Conservation (phyloP, 2,113 vertebrate species). For the Pteronura brasiliensis region DNA sequence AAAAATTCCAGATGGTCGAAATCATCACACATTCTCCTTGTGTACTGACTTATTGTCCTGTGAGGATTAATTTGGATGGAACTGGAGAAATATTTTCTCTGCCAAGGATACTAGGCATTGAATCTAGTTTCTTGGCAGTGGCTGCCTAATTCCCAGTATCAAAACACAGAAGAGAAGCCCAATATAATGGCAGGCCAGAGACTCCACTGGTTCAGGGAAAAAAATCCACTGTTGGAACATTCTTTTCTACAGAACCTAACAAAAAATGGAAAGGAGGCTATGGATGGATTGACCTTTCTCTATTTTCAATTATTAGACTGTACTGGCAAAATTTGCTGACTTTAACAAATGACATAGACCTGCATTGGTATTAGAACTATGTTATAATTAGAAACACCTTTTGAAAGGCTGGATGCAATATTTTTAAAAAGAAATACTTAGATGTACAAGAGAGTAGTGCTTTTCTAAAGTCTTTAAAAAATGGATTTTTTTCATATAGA, state of each 20-base stretch:
- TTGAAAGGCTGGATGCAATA: background rate
- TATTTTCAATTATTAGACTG: background rate
- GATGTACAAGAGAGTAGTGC: background rate
- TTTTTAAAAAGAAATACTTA: constrained; percentile 27
- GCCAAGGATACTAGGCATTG: constrained; percentile 40
- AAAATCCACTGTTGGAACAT: background rate
- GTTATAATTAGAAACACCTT: constrained; percentile 9
- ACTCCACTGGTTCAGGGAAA: background rate
- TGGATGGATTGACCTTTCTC: background rate
- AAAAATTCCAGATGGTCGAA: constrained; percentile 54
- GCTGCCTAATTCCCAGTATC: background rate
- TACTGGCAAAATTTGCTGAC: background rate
- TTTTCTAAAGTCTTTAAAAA: constrained; percentile 14
- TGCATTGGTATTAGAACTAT: background rate
- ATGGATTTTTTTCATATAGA: background rate
- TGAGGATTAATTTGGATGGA: constrained; percentile 61
- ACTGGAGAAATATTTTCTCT: constrained; percentile 64
- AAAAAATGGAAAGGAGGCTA: background rate
- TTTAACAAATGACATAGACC: background rate
- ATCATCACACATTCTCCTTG: constrained; percentile 43
- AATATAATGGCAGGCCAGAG: constrained; percentile 34
- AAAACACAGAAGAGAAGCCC: constrained; percentile 44
- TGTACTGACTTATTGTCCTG: constrained; percentile 54
- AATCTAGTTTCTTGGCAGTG: background rate
- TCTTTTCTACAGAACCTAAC: background rate